Conservation (phyloP, 1,140 invertebrate genomes). For the Mercenaria mercenaria region DNA sequence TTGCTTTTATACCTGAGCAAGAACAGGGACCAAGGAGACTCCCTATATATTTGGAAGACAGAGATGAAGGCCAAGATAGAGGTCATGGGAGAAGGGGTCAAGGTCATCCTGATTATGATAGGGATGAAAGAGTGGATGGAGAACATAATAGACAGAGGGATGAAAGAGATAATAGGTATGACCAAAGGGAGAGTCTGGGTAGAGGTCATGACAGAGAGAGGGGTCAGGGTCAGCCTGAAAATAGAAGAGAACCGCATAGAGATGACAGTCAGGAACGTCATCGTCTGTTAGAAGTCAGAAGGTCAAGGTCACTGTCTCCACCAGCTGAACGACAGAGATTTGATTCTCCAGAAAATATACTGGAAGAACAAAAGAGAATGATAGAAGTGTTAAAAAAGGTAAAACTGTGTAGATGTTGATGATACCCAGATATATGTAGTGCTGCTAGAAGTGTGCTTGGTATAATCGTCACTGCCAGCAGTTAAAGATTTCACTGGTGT, state of each 20-base stretch:
- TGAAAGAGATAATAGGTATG: not conserved
- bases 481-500: not conserved
- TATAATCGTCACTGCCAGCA: not conserved
- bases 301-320: conserved; percentile 60
- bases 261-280: not conserved
- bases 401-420: not conserved
- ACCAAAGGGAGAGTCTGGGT: not conserved
- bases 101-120: conserved; percentile 6
- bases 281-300: conserved; percentile 29
- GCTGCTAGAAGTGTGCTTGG: not conserved
- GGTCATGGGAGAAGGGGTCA: not conserved
- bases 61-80: not conserved
- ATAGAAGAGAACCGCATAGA: too few relatives aligned
- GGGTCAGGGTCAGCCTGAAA: not conserved
- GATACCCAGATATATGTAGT: not conserved
- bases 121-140: conserved; percentile 24
- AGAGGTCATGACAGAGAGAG: not conserved
- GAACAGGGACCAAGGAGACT: not conserved
- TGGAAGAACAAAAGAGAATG: conserved; percentile 10
- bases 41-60: conserved; percentile 27
- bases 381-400: not conserved
- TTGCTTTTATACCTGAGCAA: not conserved
- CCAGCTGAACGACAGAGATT: not conserved
- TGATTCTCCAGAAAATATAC: not conserved
- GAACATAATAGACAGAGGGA: not conserved